phyloP scores from a whole-genome alignment of 2,888 invertebrate species.

The Aspidiotus rigidus region DNA sequence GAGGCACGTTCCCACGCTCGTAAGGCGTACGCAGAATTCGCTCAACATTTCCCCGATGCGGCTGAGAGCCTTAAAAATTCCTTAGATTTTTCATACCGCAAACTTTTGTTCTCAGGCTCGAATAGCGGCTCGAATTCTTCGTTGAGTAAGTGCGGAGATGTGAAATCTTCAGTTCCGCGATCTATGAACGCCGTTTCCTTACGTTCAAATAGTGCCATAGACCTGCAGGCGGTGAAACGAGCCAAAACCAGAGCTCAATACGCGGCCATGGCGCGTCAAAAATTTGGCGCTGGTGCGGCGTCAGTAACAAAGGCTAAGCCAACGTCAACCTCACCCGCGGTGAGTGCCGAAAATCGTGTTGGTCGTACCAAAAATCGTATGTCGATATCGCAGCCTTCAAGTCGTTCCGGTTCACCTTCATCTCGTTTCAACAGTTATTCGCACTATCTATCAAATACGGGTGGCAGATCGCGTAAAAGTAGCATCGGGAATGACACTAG shows the following conservation, averaged over 20 bases:
- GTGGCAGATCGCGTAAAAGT: slow-evolving; percentile 9
- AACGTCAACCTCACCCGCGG: not conserved
- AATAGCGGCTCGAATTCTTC: slow-evolving; percentile 31
- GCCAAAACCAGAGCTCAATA: slow-evolving; percentile 76
- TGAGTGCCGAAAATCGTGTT: slow-evolving; percentile 29
- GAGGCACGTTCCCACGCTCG: slow-evolving; percentile 74
- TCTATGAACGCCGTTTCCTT: slow-evolving; percentile 25
- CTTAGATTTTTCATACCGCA: slow-evolving; percentile 68
- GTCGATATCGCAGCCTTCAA: slow-evolving; percentile 84
- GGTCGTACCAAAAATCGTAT: slow-evolving; percentile 53
- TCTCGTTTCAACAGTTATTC: slow-evolving; percentile 69
- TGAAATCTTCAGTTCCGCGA: slow-evolving; percentile 5
- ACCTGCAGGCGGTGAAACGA: slow-evolving; percentile 81
- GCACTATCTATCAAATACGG: slow-evolving; percentile 44
- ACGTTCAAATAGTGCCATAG: slow-evolving; percentile 79
- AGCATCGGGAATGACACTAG: slow-evolving; percentile 36
- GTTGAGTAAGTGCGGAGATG: slow-evolving; percentile 6
- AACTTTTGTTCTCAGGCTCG: slow-evolving; percentile 52
- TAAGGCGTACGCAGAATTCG: slow-evolving; percentile 77
- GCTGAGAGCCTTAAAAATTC: slow-evolving; percentile 74
- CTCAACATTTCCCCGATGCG: slow-evolving; percentile 79
- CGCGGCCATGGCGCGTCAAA: slow-evolving; percentile 67
- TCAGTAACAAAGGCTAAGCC: slow-evolving; percentile 13
- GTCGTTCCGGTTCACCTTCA: slow-evolving; percentile 87
- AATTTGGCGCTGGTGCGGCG: slow-evolving; percentile 50